Conservation (phyloP, 2,888 invertebrate species). For the Meganola albula region DNA sequence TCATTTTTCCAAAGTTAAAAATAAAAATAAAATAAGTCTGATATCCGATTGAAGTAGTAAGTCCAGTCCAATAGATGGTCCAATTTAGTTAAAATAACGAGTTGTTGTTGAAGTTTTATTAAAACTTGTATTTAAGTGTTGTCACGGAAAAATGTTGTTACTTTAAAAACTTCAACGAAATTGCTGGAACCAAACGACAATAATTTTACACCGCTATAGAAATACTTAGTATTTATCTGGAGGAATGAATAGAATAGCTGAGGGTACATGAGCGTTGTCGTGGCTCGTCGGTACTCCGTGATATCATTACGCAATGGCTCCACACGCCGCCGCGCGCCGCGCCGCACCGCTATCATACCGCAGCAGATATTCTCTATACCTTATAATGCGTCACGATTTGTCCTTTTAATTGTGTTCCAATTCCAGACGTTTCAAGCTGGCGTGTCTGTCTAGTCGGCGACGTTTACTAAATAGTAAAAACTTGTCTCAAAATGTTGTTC, state of each 20-base stretch:
- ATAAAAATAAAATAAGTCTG: no score
- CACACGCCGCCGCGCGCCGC: slow-evolving; percentile 35
- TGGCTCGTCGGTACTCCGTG: slow-evolving; percentile 29
- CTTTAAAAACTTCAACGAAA: no score
- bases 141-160: no score
- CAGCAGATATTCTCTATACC: slow-evolving; percentile 36
- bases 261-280: slow-evolving; percentile 26
- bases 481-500: no score
- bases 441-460: slow-evolving; percentile 12
- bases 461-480: slow-evolving; percentile 9
- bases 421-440: slow-evolving; percentile 33
- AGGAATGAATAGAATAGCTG: slow-evolving; percentile 22
- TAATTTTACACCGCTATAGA: no score
- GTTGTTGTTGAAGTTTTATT: no score
- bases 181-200: no score
- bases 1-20: no score
- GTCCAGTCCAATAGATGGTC: no score
- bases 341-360: slow-evolving; percentile 31
- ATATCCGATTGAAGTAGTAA: no score
- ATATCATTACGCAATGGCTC: slow-evolving; percentile 45
- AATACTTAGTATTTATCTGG: slow-evolving; percentile 21
- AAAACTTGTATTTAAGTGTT: no score
- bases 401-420: slow-evolving; percentile 49
- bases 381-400: slow-evolving; percentile 47
- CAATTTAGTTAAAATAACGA: no score